Base-by-base conservation (phyloP, 2,888 invertebrate genomes). In the Xylota segnis region DNA sequence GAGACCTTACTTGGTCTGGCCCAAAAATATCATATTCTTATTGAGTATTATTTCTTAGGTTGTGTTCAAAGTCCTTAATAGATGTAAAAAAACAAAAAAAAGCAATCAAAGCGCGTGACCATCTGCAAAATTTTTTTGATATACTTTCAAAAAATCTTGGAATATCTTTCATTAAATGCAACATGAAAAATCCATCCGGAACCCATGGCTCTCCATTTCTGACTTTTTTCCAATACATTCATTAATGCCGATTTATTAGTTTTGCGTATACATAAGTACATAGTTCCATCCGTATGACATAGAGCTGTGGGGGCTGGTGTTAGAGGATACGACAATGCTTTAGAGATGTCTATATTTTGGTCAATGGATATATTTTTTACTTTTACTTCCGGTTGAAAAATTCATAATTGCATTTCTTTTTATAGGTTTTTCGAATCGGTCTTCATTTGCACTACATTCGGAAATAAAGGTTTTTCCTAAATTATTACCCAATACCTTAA, bases 71-170 rank as follows among this genome's bases (percentile, higher is more conserved):
- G 40, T 40, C 40, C 40, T 40, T 40, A 40, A 40, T 40, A n/a
- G 47, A 47, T 10, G 23, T 18, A 10, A 10, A 4, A 47, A 47
- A 3, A 23, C 10, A 10, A 4, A 47, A 47, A 3, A 23, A 10
- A 47, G 9, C 47, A 7, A 18, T 47, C 47, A 10, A 47, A 47
- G 23, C 47, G 47, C 47, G 47, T 47, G 47, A 23, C 47, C 47
- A 23, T 10, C 10, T 47, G 47, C 7, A 47, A 47, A 47, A 47
- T 47, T 23, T 47, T 47, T 10, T 47, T 47, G 47, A 47, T 47
- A 23, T 47, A 47, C 5, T 79, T 58, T n/a, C 4, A 40, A 40
- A 40, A 0, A 9, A 9, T 40, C n/a, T 40, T 40, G n/a, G 40
- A 40, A 40, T 40, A 40, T 40, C n/a, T 40, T 40, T 40, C n/a